Evolutionary conservation across 2,113 vertebrate genomes (phyloP).

Genomic region (Globicephala melas): DNA sequence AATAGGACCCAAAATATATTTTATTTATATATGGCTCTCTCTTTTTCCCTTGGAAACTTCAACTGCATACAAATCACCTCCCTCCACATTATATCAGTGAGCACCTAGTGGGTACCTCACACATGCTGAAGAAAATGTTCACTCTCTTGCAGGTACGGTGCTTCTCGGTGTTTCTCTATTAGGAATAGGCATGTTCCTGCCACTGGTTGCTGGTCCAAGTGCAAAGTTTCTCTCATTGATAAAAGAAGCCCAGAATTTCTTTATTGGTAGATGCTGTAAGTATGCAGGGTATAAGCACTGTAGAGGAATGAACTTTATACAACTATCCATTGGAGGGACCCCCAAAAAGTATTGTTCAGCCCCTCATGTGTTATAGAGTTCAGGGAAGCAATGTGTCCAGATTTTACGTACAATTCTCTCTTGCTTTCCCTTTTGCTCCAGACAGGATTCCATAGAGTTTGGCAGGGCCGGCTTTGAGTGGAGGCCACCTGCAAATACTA

Average conservation of each 20-base stretch:
- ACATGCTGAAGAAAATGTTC: not conserved
- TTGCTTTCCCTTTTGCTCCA: not conserved
- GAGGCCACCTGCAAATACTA: not conserved
- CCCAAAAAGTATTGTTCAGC: not conserved
- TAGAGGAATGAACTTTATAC: not conserved
- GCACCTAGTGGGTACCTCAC: not conserved
- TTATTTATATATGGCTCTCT: slow-evolving; percentile 14
- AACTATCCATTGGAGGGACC: not conserved
- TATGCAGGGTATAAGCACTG: not conserved
- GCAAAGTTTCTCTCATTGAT: not conserved
- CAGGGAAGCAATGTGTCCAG: not conserved
- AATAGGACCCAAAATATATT: slow-evolving; percentile 41
- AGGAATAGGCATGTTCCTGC: not conserved
- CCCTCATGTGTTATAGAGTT: not conserved
- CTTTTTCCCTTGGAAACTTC: slow-evolving; percentile 35
- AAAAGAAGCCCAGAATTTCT: not conserved
- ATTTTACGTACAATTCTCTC: not conserved
- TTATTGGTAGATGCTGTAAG: not conserved
- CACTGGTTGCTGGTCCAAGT: not conserved
- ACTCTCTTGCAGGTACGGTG: not conserved
- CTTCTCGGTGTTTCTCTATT: not conserved
- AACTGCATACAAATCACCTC: slow-evolving; percentile 10
- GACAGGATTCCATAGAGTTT: not conserved
- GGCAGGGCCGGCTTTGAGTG: not conserved
- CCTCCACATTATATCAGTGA: not conserved